Evolutionary conservation across 1,140 invertebrate genomes (phyloP).

Genomic region (Heterodera schachtii): DNA sequence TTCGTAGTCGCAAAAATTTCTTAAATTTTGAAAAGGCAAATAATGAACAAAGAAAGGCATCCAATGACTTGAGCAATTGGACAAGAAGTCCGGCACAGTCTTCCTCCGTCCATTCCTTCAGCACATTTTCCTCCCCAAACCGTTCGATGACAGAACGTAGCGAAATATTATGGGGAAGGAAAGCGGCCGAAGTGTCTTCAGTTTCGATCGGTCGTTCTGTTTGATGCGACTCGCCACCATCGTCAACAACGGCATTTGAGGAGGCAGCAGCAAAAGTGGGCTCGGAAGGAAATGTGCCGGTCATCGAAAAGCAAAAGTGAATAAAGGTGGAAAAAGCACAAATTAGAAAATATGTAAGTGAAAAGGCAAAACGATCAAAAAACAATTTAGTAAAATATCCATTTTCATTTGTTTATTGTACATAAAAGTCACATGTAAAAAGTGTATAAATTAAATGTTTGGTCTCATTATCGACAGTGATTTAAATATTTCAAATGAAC

Average conservation of each 20-base stretch:
- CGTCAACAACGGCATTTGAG: neutral
- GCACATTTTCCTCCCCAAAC: neutral
- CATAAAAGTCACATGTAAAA: no score
- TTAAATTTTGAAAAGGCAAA: neutral
- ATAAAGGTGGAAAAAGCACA: neutral
- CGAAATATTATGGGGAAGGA: neutral
- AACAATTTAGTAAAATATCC: neutral
- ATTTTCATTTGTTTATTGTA: neutral
- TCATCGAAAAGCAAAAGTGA: neutral
- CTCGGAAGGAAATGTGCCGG: neutral
- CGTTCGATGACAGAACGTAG: neutral
- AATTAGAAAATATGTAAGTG: neutral
- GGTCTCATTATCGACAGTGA: no score
- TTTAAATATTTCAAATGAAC: no score
- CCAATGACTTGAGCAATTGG: neutral
- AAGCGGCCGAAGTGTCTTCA: neutral
- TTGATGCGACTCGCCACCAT: neutral
- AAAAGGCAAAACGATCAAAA: conserved; percentile 12
- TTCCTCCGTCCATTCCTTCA: neutral
- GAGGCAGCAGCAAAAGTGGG: neutral
- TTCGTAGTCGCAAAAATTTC: conserved; percentile 10
- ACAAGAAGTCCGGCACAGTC: conserved; percentile 4
- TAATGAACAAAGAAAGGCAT: neutral
- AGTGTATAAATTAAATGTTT: no score
- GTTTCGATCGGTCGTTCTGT: no score